Percentiles rank a stretch among this genome's conserved stretches.
phyloP scores from a whole-genome alignment of 2,797 vertebrate species.

The Lindbergichthys nudifrons region DNA sequence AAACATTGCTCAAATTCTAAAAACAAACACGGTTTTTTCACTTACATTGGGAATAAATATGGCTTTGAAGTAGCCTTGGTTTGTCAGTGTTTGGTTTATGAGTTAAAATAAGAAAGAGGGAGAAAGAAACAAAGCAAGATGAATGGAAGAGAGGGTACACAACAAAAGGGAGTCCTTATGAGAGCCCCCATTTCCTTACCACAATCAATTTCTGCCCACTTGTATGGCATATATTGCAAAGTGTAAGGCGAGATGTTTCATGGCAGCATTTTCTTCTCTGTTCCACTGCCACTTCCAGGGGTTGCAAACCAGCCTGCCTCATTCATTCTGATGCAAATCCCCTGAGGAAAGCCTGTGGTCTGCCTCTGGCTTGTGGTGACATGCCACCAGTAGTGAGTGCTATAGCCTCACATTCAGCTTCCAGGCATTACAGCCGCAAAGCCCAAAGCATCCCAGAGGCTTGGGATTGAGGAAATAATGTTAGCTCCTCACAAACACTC shows the following conservation, averaged over 20 bases:
- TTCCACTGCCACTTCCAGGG: conserved; percentile 68
- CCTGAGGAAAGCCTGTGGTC: conserved; percentile 74
- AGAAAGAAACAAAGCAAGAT: conserved; percentile 1
- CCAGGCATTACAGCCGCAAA: conserved; percentile 73
- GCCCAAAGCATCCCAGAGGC: conserved; percentile 71
- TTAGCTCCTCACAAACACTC: conserved; percentile 54
- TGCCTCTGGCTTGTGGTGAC: conserved; percentile 76
- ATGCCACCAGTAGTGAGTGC: conserved; percentile 78
- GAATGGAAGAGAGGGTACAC: conserved; percentile 19
- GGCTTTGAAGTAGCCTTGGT: conserved; percentile 20
- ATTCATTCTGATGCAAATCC: conserved; percentile 72
- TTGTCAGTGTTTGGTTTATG: conserved; percentile 20
- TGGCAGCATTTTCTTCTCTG: conserved; percentile 62
- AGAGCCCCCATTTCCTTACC: conserved; percentile 59
- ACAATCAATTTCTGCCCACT: conserved; percentile 60
- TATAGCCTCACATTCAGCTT: conserved; percentile 70
- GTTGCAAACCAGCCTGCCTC: conserved; percentile 65
- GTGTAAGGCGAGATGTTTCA: conserved; percentile 69
- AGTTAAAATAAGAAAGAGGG: neutral
- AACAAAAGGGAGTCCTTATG: conserved; percentile 40
- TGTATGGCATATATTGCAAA: conserved; percentile 61
- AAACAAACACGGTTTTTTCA: conserved; percentile 3
- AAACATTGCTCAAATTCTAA: neutral
- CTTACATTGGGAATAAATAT: conserved; percentile 47
- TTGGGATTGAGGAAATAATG: conserved; percentile 72